These are phyloP conservation scores for Botrylloides violaceus DNA, from an alignment of 23 tunicate genomes.

Conservation along the genomic window DNA sequence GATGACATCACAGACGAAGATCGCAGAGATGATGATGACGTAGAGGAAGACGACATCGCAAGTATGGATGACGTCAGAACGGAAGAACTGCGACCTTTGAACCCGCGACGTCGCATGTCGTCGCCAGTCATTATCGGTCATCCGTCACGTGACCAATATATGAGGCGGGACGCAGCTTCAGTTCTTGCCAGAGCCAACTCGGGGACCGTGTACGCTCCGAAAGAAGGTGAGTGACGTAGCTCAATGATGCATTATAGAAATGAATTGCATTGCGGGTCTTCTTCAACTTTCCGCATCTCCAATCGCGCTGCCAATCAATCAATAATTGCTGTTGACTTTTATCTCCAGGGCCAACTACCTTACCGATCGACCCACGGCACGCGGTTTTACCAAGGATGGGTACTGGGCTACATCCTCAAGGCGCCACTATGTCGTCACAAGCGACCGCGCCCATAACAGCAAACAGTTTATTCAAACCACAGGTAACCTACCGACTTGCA, in stretches of 20 bases:
- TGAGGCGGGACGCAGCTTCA: conserved; percentile 30
- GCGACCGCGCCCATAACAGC: conserved; percentile 8
- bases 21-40: conserved; percentile 21
- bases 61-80: conserved; percentile 44
- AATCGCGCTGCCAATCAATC: no score
- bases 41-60: conserved; percentile 42
- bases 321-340: no score
- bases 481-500: no score
- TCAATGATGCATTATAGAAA: no score
- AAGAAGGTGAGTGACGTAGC: conserved; percentile 62
- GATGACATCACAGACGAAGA: conserved; percentile 27
- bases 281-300: no score
- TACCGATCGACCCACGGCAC: conserved; percentile 27
- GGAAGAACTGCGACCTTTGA: conserved; percentile 55
- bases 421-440: conserved; percentile 18
- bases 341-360: conserved; percentile 19
- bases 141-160: conserved; percentile 25
- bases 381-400: conserved; percentile 69
- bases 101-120: conserved; percentile 43
- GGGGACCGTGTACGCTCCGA: conserved; percentile 36
- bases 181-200: conserved; percentile 35
- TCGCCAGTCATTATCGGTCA: conserved; percentile 48
- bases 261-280: no score
- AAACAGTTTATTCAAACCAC: conserved; percentile 39
- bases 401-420: conserved; percentile 44